These are phyloP conservation scores for Disparrhopalites patrizii DNA, from an alignment of 2,888 invertebrate species.

Conservation along the genomic window DNA sequence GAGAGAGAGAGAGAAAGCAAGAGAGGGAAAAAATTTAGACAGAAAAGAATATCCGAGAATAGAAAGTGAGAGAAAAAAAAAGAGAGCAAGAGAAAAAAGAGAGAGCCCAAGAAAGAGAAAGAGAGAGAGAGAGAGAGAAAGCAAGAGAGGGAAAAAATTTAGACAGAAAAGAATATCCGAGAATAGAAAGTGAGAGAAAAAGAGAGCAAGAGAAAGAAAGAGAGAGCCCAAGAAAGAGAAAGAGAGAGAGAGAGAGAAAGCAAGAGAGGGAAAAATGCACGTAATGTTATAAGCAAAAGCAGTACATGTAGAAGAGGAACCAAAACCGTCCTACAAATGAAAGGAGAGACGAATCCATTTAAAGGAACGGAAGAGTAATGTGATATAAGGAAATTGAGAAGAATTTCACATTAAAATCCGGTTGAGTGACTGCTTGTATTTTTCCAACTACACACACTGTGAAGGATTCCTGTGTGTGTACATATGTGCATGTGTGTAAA, in stretches of 20 bases:
- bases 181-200: not conserved
- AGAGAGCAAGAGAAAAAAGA: not conserved
- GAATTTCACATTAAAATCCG: not conserved
- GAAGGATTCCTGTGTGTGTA: not conserved
- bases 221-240: not conserved
- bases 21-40: not conserved
- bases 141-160: not conserved
- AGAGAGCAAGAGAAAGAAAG: not conserved
- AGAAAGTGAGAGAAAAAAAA: not conserved
- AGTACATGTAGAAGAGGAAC: too few species aligned
- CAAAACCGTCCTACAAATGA: too few species aligned
- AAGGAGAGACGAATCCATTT: too few species aligned
- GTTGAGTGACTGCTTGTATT: not conserved
- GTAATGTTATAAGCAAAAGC: too few species aligned
- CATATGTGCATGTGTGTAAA: too few species aligned
- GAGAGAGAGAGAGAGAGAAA: not conserved
- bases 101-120: not conserved
- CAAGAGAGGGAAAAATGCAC: not conserved
- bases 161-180: too few species aligned
- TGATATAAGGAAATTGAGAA: conserved; percentile 15
- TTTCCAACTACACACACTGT: not conserved
- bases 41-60: too few species aligned
- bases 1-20: too few species aligned
- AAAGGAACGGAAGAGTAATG: too few species aligned
- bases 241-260: not conserved